Evolutionary conservation across 2,797 vertebrate genomes (phyloP).

Genomic region (Chrysocyon brachyurus): DNA sequence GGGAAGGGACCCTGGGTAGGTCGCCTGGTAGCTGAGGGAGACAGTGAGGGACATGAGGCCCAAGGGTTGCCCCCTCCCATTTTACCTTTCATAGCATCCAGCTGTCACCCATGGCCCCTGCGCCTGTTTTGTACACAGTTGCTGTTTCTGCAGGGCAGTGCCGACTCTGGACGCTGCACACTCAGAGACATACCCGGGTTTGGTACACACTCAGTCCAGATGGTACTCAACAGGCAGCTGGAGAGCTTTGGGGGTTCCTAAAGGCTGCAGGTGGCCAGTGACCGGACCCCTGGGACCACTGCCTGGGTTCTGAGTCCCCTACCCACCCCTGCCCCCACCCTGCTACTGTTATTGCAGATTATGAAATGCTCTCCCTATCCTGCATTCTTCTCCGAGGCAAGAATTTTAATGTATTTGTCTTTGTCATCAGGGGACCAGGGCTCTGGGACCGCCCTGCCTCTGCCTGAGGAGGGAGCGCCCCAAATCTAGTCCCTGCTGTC

Average conservation of each 20-base stretch:
- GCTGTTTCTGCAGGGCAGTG: not conserved
- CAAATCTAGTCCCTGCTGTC: conserved; percentile 74
- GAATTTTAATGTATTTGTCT: conserved; percentile 94
- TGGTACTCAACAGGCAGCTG: not conserved
- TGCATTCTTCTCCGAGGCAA: conserved; percentile 90
- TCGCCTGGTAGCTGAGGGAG: not conserved
- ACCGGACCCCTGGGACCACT: conserved; percentile 40
- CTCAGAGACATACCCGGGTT: not conserved
- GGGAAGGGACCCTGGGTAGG: no score
- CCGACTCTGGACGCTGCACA: not conserved
- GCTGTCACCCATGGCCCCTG: not conserved
- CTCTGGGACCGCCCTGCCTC: conserved; percentile 82
- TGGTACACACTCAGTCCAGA: not conserved
- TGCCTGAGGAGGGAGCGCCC: conserved; percentile 79
- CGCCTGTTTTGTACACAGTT: not conserved
- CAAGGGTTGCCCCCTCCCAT: not conserved
- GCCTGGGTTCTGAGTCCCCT: conserved; percentile 75
- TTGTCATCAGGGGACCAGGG: conserved; percentile 89
- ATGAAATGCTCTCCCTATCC: conserved; percentile 89
- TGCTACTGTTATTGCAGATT: conserved; percentile 90
- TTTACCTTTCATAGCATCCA: not conserved
- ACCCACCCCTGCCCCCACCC: conserved; percentile 66
- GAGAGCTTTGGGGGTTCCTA: not conserved
- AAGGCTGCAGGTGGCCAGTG: conserved; percentile 72
- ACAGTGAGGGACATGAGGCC: not conserved